A percentile compares a stretch with the other conserved stretches of the same genome.
Evolutionary conservation across 2,113 vertebrate species (phyloP).

Genomic region (Dunckerocampus dactyliophorus): DNA sequence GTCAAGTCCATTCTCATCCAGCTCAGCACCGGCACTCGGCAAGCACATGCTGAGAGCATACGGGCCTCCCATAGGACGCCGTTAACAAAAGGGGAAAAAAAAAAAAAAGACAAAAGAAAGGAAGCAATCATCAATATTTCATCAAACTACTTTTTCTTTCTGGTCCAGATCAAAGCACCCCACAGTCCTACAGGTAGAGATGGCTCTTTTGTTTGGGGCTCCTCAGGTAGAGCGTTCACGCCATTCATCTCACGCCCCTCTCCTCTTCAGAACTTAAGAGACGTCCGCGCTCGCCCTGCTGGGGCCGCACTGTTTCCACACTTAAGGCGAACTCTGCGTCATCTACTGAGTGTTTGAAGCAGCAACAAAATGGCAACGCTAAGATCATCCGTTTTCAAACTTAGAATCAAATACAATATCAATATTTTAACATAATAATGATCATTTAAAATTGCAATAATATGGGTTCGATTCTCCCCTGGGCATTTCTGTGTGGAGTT

Average conservation of each 20-base stretch:
- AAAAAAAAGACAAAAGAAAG: slow-evolving; percentile 38
- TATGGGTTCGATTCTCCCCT: no score
- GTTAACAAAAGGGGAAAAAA: slow-evolving; percentile 63
- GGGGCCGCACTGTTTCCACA: neutral
- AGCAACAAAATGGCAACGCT: no score
- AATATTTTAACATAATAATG: no score
- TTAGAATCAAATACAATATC: neutral
- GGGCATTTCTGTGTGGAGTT: no score
- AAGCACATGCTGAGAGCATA: slow-evolving; percentile 62
- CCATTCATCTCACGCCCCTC: neutral
- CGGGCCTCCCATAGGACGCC: slow-evolving; percentile 64
- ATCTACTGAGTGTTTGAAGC: no score
- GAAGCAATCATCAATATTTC: slow-evolving; percentile 69
- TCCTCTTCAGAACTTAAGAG: no score
- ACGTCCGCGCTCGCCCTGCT: neutral
- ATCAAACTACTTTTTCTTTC: slow-evolving; percentile 72
- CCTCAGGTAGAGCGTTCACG: slow-evolving; percentile 56
- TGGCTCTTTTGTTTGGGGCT: slow-evolving; percentile 65
- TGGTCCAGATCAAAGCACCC: slow-evolving; percentile 73
- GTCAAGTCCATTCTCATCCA: slow-evolving; percentile 55
- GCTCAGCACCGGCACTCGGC: slow-evolving; percentile 20
- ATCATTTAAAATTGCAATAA: no score
- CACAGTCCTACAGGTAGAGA: slow-evolving; percentile 70
- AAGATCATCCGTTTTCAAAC: no score
- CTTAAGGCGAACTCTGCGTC: neutral